Evolutionary conservation across 2,113 vertebrate species (phyloP).

Genomic region (Machaerirhynchus nigripectus): DNA sequence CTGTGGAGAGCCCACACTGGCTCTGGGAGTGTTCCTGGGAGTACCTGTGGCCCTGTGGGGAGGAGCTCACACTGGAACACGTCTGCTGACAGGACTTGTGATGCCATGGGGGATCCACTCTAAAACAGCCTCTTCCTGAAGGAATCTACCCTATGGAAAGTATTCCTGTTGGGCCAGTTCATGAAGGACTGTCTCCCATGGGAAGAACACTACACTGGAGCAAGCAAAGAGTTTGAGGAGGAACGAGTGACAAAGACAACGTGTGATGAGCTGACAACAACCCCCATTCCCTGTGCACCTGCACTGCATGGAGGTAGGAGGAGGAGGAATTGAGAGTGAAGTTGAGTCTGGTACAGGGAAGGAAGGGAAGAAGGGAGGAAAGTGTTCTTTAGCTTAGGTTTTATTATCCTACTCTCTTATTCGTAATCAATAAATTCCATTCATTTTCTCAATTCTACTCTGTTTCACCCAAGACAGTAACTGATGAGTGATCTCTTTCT

Average conservation of each 20-base stretch:
- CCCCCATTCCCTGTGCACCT: fast-evolving
- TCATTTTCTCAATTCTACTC: not conserved
- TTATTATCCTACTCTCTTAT: not conserved
- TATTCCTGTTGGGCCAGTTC: not conserved
- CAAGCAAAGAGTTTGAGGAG: not conserved
- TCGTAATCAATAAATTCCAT: not conserved
- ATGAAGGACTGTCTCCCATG: not conserved
- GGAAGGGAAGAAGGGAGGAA: not conserved
- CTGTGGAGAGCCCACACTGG: not conserved
- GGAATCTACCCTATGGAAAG: not conserved
- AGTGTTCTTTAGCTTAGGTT: not conserved
- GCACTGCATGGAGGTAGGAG: fast-evolving
- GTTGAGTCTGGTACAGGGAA: not conserved
- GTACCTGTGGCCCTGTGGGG: not conserved
- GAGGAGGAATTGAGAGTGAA: fast-evolving
- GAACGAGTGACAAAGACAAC: fast-evolving
- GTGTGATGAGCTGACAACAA: fast-evolving
- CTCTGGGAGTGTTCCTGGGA: too few species aligned
- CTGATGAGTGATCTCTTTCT: not conserved
- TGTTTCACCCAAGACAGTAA: not conserved
- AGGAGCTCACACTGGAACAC: not conserved
- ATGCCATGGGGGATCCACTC: fast-evolving
- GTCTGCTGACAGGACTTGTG: not conserved
- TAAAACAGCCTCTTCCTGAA: not conserved
- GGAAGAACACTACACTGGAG: not conserved